Conservation (phyloP, 2,113 vertebrate genomes). For the Connochaetes taurinus region DNA sequence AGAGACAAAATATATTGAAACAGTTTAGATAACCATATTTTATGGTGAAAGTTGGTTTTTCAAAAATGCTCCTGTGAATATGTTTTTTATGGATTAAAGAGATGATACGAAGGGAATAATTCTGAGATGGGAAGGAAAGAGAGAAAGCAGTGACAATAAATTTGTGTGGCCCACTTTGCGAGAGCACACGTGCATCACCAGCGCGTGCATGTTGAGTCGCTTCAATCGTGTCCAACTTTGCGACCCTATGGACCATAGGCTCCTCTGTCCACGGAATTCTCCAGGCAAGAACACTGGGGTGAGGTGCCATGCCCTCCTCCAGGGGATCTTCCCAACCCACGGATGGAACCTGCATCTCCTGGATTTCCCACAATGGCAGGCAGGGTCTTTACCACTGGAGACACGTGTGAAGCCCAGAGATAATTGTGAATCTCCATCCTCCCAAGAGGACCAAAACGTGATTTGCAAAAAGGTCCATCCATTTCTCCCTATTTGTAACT, state of each 20-base stretch:
- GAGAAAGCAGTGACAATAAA: background rate
- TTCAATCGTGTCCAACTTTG: background rate
- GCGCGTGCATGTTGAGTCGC: rapidly evolving
- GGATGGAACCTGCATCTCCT: background rate
- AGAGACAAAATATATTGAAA: background rate
- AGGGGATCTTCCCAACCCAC: background rate
- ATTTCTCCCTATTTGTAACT: background rate
- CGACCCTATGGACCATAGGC: background rate
- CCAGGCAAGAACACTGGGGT: background rate
- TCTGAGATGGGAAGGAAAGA: background rate
- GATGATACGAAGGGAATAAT: background rate
- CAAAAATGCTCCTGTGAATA: background rate
- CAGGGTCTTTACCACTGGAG: background rate
- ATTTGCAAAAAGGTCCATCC: background rate
- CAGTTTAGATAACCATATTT: background rate
- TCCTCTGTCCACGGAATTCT: background rate
- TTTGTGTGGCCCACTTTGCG: background rate
- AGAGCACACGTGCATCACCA: background rate
- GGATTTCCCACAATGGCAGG: background rate
- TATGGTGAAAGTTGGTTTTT: background rate
- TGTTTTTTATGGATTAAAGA: background rate
- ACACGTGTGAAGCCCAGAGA: background rate
- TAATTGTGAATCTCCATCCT: background rate
- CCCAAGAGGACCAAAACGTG: background rate
- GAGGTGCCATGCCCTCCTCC: background rate